Base-by-base conservation (phyloP, 2,113 vertebrate species). In the Pelmatolapia mariae region DNA sequence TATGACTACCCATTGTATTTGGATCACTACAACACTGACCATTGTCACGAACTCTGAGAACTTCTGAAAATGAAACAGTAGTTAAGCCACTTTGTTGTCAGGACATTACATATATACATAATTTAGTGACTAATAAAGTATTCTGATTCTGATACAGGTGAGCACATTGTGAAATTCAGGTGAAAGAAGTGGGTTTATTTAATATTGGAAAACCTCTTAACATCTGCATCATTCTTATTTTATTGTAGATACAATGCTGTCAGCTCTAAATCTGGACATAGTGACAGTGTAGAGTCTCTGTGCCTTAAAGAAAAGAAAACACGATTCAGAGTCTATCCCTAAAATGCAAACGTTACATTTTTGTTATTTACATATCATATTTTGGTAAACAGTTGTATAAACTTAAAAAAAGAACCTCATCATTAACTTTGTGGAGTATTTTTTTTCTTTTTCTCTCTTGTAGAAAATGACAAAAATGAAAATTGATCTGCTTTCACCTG, bases 121-220 rank as follows among this genome's bases (percentile, higher is more conserved):
- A 24, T 24, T 24, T 24, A 24, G 24, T 24, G 24, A 24, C 24
- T 24, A 24, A 24, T 24, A 24, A 24, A 24, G 24, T 24, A 24
- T 24, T 24, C 24, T 24, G 24, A 24, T 24, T 24, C 24, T 24
- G 24, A 24, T 24, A 24, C 24, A 15, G 4, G 63, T 2, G 63
- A 15, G 63, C 36, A 15, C 11, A 38, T 68, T 63, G 31, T 33
- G 29, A 63, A 63, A 63, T 63, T 66, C 31, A 66, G 61, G 61
- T 66, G 4, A 45, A 26, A 76, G 1, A 76, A 76, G 24, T 76
- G 43, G 0, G 0, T 19, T 76, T 18, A 50, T 50, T 76, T 19
- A 76, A 50, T 43, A 0, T 31, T n/a, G n/a, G 4, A 52, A 80
- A 38, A 22, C 4, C 4, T 3, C 26, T 57, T 31, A 57, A 22